Evolutionary conservation across 1,140 invertebrate species (phyloP).

Genomic region (Papilio polytes): DNA sequence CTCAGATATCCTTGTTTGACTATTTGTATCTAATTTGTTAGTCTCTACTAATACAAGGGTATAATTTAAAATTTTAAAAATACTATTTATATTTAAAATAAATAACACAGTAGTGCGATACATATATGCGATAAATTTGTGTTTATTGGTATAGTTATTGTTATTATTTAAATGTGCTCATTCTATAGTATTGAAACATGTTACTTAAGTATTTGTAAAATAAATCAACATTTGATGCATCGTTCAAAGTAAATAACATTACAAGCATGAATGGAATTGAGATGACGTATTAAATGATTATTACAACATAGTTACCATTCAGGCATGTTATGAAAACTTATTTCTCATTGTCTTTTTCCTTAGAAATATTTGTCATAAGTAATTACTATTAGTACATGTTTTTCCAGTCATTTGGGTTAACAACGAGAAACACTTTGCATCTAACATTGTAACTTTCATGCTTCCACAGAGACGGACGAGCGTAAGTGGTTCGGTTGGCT

Average conservation of each 20-base stretch:
- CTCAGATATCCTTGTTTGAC: not conserved
- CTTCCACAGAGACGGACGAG: constrained; percentile 83
- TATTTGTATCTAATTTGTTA: not conserved
- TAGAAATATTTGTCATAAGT: not conserved
- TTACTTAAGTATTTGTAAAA: not conserved
- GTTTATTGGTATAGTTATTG: not conserved
- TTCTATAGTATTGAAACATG: not conserved
- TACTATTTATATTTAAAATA: too few relatives aligned
- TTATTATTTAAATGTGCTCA: not conserved
- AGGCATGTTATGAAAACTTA: constrained; percentile 10
- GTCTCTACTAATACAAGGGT: constrained; percentile 1
- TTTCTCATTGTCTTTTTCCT: not conserved
- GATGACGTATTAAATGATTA: not conserved
- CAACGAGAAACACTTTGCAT: constrained; percentile 46
- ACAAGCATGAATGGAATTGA: constrained; percentile 24
- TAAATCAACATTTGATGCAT: not conserved
- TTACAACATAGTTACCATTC: not conserved
- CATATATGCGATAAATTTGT: too few relatives aligned
- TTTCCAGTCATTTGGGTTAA: not conserved
- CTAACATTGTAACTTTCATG: constrained; percentile 79
- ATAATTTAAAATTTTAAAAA: too few relatives aligned
- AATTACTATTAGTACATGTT: not conserved
- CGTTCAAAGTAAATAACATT: constrained; percentile 10
- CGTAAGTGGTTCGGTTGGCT: constrained; percentile 79
- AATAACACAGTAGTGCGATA: too few relatives aligned